These are phyloP conservation scores for Sebastes steindachneri DNA, from an alignment of 2,797 vertebrate species.

Conservation along the genomic window DNA sequence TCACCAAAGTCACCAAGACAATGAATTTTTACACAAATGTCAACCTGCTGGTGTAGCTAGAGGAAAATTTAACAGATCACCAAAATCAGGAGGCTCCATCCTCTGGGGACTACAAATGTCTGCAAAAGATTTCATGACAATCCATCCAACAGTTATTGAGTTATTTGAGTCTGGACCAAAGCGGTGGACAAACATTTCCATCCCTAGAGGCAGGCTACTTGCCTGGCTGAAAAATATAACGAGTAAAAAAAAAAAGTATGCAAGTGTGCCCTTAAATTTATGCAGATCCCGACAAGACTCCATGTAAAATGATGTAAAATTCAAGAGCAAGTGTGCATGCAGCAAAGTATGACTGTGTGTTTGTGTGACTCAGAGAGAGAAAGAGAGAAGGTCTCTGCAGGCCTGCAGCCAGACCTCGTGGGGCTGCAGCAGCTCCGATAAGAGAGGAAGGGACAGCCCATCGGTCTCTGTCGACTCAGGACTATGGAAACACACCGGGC, in stretches of 20 bases:
- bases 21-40: background rate
- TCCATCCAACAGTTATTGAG: background rate
- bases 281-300: conserved; percentile 19
- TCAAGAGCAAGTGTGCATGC: background rate
- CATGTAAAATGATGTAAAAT: background rate
- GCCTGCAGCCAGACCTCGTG: conserved; percentile 59
- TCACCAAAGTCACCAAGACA: background rate
- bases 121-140: background rate
- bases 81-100: background rate
- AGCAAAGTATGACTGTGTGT: background rate
- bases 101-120: background rate
- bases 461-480: conserved; percentile 66
- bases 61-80: background rate
- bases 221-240: background rate
- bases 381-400: conserved; percentile 45
- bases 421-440: conserved; percentile 74
- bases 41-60: no score
- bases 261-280: background rate
- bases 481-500: conserved; percentile 46
- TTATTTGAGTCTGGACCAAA: background rate
- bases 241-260: background rate
- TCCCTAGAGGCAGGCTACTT: background rate
- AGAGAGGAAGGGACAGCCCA: conserved; percentile 67
- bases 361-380: conserved; percentile 16
- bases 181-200: background rate